These are phyloP conservation scores for Stegana nigrithorax DNA, from an alignment of 2,888 invertebrate species.

Conservation along the genomic window DNA sequence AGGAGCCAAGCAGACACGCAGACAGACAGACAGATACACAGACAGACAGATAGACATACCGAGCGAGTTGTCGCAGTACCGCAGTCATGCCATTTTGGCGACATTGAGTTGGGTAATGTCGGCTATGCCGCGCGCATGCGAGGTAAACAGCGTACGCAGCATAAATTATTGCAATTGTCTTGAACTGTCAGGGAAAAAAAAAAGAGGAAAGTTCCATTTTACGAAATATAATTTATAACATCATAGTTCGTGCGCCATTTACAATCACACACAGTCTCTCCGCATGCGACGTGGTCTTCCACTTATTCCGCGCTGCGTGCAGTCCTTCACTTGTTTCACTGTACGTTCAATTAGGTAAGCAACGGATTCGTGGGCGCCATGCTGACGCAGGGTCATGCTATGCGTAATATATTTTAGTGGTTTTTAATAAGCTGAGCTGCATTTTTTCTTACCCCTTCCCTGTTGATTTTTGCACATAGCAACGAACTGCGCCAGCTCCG, in stretches of 20 bases:
- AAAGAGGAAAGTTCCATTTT: conserved; percentile 5
- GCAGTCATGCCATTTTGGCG: background rate
- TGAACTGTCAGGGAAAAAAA: background rate
- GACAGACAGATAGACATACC: background rate
- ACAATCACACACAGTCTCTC: too few relatives aligned
- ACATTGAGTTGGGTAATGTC: conserved; percentile 1
- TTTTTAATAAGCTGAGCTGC: too few relatives aligned
- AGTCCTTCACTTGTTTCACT: background rate
- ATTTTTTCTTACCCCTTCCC: too few relatives aligned
- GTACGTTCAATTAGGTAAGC: too few relatives aligned
- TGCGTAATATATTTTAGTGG: too few relatives aligned
- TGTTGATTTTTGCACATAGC: too few relatives aligned
- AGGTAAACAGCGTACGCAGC: background rate
- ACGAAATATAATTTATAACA: conserved; percentile 9
- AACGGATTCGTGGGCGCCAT: too few relatives aligned
- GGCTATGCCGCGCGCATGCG: background rate
- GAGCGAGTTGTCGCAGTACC: background rate
- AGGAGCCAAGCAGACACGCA: background rate
- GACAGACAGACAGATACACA: too few relatives aligned
- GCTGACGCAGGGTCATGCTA: too few relatives aligned
- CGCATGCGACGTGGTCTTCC: too few relatives aligned
- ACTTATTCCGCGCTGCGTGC: too few relatives aligned
- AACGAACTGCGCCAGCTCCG: too few relatives aligned
- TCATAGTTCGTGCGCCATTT: conserved; percentile 1
- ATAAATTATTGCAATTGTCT: conserved; percentile 11